These are phyloP conservation scores for Chaitophorus viminalis DNA, from an alignment of 2,888 invertebrate species.

Conservation along the genomic window DNA sequence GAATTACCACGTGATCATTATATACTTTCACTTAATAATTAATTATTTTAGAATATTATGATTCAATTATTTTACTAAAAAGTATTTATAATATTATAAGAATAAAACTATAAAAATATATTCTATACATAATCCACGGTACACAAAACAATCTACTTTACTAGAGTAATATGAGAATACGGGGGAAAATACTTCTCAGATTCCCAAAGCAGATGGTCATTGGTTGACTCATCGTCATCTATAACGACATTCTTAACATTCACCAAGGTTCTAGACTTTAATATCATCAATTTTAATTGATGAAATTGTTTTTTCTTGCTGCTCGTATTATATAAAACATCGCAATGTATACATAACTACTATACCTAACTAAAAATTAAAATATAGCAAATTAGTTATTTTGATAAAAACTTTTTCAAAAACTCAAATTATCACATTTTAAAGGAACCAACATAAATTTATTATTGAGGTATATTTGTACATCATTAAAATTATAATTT, in stretches of 20 bases:
- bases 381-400: not conserved
- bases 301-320: slow-evolving; percentile 11
- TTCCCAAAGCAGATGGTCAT: slow-evolving; percentile 48
- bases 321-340: not conserved
- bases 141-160: not conserved
- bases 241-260: slow-evolving; percentile 34
- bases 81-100: too few species aligned
- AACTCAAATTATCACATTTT: not conserved
- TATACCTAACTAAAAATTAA: not conserved
- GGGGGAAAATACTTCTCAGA: slow-evolving; percentile 24
- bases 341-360: not conserved
- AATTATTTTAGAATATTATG: too few species aligned
- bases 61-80: too few species aligned
- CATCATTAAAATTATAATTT: not conserved
- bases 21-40: too few species aligned
- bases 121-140: not conserved
- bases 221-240: slow-evolving; percentile 38
- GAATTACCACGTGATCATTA: too few species aligned
- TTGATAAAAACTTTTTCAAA: not conserved
- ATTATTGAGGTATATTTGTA: not conserved
- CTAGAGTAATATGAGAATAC: slow-evolving; percentile 8
- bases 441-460: not conserved
- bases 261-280: not conserved
- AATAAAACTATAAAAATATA: not conserved
- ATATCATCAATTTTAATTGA: slow-evolving; percentile 44